Percentiles rank a stretch among this genome's conserved stretches.
Conservation (phyloP, 2,888 invertebrate genomes). For the Lochmaea capreae region DNA sequence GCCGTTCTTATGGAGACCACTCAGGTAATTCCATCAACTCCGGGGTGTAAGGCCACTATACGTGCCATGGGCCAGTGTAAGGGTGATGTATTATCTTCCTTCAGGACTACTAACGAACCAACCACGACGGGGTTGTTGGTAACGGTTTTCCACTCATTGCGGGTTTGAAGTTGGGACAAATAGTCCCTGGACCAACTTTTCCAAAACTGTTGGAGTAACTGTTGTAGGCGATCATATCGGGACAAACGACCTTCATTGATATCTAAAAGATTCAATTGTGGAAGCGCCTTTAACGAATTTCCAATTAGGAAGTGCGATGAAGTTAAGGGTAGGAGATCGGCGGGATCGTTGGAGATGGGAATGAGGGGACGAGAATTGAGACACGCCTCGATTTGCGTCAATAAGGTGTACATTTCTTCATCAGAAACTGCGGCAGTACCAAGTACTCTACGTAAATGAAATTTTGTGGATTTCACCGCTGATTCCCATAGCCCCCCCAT, state of each 20-base stretch:
- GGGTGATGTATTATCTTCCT: slow-evolving; percentile 33
- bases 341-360: no score
- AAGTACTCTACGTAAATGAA: no score
- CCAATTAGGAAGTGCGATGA: no score
- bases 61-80: slow-evolving; percentile 35
- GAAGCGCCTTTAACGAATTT: no score
- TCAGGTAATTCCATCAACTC: slow-evolving; percentile 15
- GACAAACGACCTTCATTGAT: slow-evolving; percentile 24
- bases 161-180: slow-evolving; percentile 45
- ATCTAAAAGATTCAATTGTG: slow-evolving; percentile 31
- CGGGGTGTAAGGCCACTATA: slow-evolving; percentile 21
- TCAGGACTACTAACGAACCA: slow-evolving; percentile 29
- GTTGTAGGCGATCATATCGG: slow-evolving; percentile 24
- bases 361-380: no score
- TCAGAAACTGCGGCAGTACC: background rate
- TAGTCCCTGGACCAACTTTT: slow-evolving; percentile 43
- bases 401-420: no score
- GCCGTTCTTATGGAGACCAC: background rate
- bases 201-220: no score
- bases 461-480: no score
- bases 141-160: slow-evolving; percentile 41
- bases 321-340: no score
- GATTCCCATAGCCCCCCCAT: background rate
- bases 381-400: background rate
- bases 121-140: slow-evolving; percentile 8